Base-by-base conservation (phyloP, 1,140 invertebrate species). In the Zaprionus capensis region DNA sequence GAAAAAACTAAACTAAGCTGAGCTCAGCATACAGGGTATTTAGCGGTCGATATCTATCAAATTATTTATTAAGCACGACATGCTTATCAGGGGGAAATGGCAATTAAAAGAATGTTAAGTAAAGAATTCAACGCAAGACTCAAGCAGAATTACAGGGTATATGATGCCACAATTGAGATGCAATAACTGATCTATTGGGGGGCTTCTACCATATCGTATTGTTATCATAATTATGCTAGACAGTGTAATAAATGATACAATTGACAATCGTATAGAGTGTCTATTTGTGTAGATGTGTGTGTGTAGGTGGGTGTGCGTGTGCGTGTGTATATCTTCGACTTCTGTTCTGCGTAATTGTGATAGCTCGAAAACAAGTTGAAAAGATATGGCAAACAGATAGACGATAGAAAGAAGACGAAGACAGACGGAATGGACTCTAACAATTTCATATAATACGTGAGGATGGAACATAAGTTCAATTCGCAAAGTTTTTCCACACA, bases 321-420 rank as follows among this genome's bases (percentile, higher is more conserved):
- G 44, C 53, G 31, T 59, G 58, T 62, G 57, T 56, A 11, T 28
- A 34, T 66, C 14, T 66, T 41, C 55, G 53, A 28, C 55, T 66
- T 41, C 24, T 69, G 46, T 58, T 55, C 58, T 62, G 58, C 46
- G 58, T 56, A 70, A 62, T 70, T 61, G 24, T 41, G 68, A 70
- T 62, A 62, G 46, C 41, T 34, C 20, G 20, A 62, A 70, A 70
- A 62, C 53, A 58, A 57, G 34, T 44, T 14, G 14, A 20, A 17
- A n/a, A 65, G 17, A 65, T 26, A 49, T 46, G 12, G 7, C 15
- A 63, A 17, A 38, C n/a, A 44, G 34, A 15, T 49, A 73, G 44
- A 26, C 17, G 46, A 49, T 22, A 49, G 20, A 55, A n/a, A 68
- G 7, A 15, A 26, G 11, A 62, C 38, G 5, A 12, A 71, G 24